These are phyloP conservation scores for Troides helena DNA, from an alignment of 2,888 invertebrate species.

Conservation along the genomic window DNA sequence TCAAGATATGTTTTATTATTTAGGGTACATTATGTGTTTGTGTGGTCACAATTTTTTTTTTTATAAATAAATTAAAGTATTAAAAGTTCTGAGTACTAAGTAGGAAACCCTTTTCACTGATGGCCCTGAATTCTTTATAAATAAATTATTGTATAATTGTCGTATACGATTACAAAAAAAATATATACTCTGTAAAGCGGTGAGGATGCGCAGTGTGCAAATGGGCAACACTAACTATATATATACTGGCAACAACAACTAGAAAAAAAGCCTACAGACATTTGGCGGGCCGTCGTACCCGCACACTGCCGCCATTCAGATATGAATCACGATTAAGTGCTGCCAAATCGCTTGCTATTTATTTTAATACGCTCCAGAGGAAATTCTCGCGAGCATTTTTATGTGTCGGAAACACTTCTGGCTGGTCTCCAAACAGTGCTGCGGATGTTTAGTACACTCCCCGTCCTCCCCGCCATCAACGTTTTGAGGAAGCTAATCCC, in stretches of 20 bases:
- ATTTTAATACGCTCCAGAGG: conserved; percentile 77
- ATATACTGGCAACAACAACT: conserved; percentile 36
- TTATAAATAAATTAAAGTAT: no score
- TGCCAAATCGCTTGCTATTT: conserved; percentile 80
- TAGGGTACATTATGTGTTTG: no score
- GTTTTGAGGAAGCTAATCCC: conserved; percentile 75
- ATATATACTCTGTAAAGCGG: no score
- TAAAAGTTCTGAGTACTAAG: no score
- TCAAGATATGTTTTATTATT: no score
- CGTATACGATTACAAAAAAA: no score
- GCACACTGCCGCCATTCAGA: conserved; percentile 68
- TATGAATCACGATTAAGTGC: conserved; percentile 80
- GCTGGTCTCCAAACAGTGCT: conserved; percentile 68
- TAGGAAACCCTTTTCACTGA: no score
- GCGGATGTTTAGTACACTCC: conserved; percentile 77
- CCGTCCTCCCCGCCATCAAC: conserved; percentile 44
- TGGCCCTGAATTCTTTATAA: no score
- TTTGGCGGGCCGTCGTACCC: conserved; percentile 71
- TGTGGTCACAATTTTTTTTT: no score
- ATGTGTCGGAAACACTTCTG: conserved; percentile 79
- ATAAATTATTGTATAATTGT: no score
- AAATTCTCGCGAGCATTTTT: conserved; percentile 77
- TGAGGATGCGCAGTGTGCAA: no score
- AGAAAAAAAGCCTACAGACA: conserved; percentile 55
- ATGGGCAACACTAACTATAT: no score